Percentiles rank a stretch among this genome's conserved stretches.
Conservation (phyloP, 2,888 invertebrate species). For the Rotaria socialis region DNA sequence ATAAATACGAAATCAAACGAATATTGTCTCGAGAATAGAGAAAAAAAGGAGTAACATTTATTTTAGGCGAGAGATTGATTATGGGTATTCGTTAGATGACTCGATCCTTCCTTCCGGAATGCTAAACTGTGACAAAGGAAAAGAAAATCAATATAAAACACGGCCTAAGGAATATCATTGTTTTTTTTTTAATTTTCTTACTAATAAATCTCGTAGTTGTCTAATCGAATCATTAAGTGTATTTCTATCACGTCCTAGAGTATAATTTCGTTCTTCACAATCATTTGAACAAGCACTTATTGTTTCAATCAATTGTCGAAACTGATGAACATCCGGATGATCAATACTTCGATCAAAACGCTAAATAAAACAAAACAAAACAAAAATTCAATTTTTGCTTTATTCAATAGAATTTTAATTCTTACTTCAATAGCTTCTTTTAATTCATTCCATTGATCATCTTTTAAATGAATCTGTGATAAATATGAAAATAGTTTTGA, state of each 20-base stretch:
- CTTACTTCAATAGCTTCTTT: not conserved
- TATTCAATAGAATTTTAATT: not conserved
- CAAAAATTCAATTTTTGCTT: not conserved
- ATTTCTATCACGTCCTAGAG: slow-evolving; percentile 14
- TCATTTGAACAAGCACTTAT: not conserved
- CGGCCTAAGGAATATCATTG: not conserved
- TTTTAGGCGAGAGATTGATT: no score
- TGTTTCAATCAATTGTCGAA: not conserved
- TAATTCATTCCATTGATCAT: slow-evolving; percentile 12
- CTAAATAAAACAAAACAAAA: not conserved
- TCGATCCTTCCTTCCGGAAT: no score
- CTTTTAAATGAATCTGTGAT: not conserved
- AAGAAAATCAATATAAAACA: no score
- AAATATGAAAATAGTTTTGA: not conserved
- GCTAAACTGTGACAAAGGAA: no score
- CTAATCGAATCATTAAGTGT: not conserved
- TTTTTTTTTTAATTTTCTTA: not conserved
- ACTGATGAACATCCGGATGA: not conserved
- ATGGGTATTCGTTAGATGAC: no score
- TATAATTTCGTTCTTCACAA: slow-evolving; percentile 36
- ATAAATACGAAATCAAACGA: no score
- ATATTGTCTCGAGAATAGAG: no score
- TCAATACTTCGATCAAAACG: slow-evolving; percentile 1
- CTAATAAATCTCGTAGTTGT: not conserved
- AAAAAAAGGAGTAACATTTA: no score